Percentiles rank a stretch among this genome's conserved stretches.
Evolutionary conservation across 1,140 invertebrate species (phyloP).

Genomic region (Trichonephila clavata): DNA sequence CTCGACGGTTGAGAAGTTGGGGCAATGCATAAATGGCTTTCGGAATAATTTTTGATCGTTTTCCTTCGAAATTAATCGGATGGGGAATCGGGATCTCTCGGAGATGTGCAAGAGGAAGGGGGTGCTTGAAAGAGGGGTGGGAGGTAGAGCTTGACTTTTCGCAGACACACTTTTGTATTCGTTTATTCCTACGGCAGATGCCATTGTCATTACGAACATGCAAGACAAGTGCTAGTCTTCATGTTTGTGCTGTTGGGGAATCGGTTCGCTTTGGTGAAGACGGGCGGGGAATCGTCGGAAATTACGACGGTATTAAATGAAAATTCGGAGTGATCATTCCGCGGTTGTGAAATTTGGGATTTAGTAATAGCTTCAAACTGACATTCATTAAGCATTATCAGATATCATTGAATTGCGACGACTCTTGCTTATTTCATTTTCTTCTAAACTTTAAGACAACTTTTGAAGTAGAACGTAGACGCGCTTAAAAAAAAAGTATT

Average conservation of each 20-base stretch:
- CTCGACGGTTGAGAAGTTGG: not conserved
- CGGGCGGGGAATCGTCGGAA: not conserved
- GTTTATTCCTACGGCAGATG: slow-evolving; percentile 56
- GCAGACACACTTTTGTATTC: slow-evolving; percentile 34
- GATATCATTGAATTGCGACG: not conserved
- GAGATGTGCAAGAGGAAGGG: not conserved
- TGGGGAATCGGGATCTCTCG: slow-evolving; percentile 6
- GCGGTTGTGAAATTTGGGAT: not conserved
- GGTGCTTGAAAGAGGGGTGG: not conserved
- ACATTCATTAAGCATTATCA: not conserved
- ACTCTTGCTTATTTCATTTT: not conserved
- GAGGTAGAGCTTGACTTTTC: not conserved
- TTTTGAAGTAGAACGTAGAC: not conserved
- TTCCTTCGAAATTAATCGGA: slow-evolving; percentile 67
- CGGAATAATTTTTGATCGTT: slow-evolving; percentile 72
- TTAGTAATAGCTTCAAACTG: not conserved
- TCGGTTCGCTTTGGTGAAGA: not conserved
- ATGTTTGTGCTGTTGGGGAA: slow-evolving; percentile 39
- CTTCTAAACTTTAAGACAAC: not conserved
- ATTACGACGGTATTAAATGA: not conserved
- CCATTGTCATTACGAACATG: slow-evolving; percentile 62
- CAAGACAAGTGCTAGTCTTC: slow-evolving; percentile 51
- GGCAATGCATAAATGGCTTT: slow-evolving; percentile 63
- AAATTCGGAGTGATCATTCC: slow-evolving; percentile 1
- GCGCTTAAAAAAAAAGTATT: not conserved